Base-by-base conservation (phyloP, 2,888 invertebrate species). In the Brassicogethes aeneus region DNA sequence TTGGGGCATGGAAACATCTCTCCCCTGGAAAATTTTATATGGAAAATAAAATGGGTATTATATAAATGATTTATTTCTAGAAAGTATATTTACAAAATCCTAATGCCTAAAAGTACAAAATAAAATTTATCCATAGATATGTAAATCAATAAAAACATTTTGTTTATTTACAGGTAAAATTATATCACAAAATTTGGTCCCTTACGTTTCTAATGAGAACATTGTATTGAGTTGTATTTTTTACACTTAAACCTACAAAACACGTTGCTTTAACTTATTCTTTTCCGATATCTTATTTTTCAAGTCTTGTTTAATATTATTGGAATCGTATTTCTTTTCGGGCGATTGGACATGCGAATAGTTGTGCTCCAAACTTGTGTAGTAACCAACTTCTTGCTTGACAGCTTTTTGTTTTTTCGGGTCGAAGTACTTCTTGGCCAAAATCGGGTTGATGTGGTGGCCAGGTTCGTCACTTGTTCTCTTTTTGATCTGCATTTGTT, bases 251-350 rank as follows among this genome's bases (percentile, higher is more conserved):
- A 10, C 23, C 23, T 23, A 23, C 23, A 23, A 5, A 23, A 7
- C 10, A 23, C 5, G 23, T 10, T 23, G 23, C 23, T 32, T 47
- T 12, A 56, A 36, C 45, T 48, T 54, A 36, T 52, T 56, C 46
- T 65, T 67, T 42, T 66, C 65, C 2, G 61, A 62, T 29, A 69
- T 61, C 51, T 67, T 68, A 44, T 66, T 66, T 44, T 68, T 69
- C 36, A 69, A 54, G 47, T 68, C 69, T 42, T 62, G 61, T 42
- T 62, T 67, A 3, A 69, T 53, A 37, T 55, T 54, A 3, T 46
- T 35, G 10, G 48, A 51, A 13, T 54, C 50, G 37, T 50, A 50
- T 13, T 51, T 53, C 23, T 43, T 39, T 17, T 47, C 46, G 10
- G 41, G 38, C 12, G 43, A 12, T n/a, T 23, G 45, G 14, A 34